Evolutionary conservation across 2,888 invertebrate species (phyloP), one percentile per base, ranked within the genome.

Genomic region (Spisula solida): DNA sequence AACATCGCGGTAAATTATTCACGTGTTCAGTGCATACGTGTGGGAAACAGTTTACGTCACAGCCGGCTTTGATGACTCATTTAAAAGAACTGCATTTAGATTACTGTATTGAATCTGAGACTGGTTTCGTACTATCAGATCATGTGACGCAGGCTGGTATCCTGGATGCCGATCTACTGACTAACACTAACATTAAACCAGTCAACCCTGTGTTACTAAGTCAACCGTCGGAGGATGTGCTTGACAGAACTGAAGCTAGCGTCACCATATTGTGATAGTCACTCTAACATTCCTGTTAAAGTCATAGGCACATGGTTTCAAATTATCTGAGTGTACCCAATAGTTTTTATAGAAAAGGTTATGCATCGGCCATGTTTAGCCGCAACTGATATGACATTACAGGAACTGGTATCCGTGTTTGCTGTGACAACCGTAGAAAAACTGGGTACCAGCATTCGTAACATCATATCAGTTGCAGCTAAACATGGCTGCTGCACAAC

Each of bases 21-120:
- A 48, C 81, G 55, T 86, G 89, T 86, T 55, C 86, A 20, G 25
- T 86, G 4, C 4, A 41, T 5, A 25, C 4, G 78, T 86, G 89
- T 56, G 41, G 81, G 20, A 41, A 86, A 25, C 55, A 80, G 29
- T 86, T 86, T 48, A 10, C 80, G 34, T 47, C 29, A n/a, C 78
- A 82, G 25, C 34, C 55, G 0, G 5, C 81, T 6, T 34, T 70
- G 1, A 25, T 85, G 5, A 81, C 16, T 48, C 88, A 88, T 56
- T 16, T 85, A 18, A 75, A 56, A 48, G 81, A 85, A 55, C 8
- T 5, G 31, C 83, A 87, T 66, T 48, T 5, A 2, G 41, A 41
- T 41, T 41, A 41, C 8, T 41, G 41, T 41, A 41, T 41, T 41
- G 2, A 5, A 41, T 41, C 41, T 5, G 41, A 8, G 41, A 41